Percentiles rank a stretch among this genome's conserved stretches.
These are phyloP conservation scores for Leptatherina wallacei DNA, from an alignment of 2,797 vertebrate species.

Conservation along the genomic window DNA sequence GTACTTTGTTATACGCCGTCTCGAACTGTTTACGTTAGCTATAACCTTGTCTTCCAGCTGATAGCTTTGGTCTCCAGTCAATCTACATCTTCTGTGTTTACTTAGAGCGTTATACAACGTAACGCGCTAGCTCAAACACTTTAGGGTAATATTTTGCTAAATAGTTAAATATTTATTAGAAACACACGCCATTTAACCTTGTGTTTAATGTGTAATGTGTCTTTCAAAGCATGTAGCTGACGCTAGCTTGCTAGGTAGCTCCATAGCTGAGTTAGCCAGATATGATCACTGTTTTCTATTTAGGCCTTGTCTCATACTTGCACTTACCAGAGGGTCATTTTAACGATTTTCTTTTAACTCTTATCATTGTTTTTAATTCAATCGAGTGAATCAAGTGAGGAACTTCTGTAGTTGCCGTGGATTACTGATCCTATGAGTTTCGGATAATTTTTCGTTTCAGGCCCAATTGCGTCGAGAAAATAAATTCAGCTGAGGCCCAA, in stretches of 20 bases:
- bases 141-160: not conserved
- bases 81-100: constrained; percentile 15
- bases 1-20: not conserved
- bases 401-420: not conserved
- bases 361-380: fast-evolving
- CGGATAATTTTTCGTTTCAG: constrained; percentile 11
- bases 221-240: constrained; percentile 16
- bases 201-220: not conserved
- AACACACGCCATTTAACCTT: no score
- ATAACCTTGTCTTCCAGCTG: constrained; percentile 58
- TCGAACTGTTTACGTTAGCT: constrained; percentile 70
- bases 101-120: not conserved
- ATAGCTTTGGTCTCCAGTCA: constrained; percentile 28
- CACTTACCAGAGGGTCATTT: not conserved
- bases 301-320: constrained; percentile 50
- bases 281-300: constrained; percentile 35
- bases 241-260: constrained; percentile 44
- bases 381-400: not conserved
- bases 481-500: constrained; percentile 35
- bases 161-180: not conserved
- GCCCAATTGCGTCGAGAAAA: constrained; percentile 49
- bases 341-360: not conserved
- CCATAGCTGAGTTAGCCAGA: constrained; percentile 40
- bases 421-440: not conserved
- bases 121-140: not conserved